A percentile compares a stretch with the other conserved stretches of the same genome.
Conservation (phyloP, 2,888 invertebrate genomes). For the Latheticus oryzae region DNA sequence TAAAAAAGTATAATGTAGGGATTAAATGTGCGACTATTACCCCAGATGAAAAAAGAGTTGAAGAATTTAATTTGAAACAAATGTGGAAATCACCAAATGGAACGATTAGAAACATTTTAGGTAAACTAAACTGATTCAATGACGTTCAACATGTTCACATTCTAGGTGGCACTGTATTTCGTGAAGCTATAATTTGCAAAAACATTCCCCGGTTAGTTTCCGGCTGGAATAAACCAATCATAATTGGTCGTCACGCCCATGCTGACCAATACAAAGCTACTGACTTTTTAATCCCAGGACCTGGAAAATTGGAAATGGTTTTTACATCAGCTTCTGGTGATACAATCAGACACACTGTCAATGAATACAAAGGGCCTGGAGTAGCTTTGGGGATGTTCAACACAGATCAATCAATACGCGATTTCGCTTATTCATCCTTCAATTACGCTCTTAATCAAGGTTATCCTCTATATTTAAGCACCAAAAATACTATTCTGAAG, state of each 20-base stretch:
- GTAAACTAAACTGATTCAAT: no score
- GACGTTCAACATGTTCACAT: constrained; percentile 59
- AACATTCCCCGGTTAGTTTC: constrained; percentile 96
- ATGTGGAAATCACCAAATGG: constrained; percentile 95
- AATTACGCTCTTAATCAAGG: constrained; percentile 86
- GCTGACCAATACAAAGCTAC: constrained; percentile 98
- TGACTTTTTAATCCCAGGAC: constrained; percentile 93
- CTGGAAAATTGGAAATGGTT: constrained; percentile 87
- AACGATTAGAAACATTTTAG: constrained; percentile 80
- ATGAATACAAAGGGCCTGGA: constrained; percentile 89
- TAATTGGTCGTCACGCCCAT: constrained; percentile 98
- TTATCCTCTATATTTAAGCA: constrained; percentile 93
- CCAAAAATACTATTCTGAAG: constrained; percentile 97
- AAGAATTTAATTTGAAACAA: constrained; percentile 87
- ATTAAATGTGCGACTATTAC: constrained; percentile 99
- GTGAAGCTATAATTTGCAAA: constrained; percentile 89
- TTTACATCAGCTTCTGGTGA: constrained; percentile 78
- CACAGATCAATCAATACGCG: constrained; percentile 92
- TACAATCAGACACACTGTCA: constrained; percentile 79
- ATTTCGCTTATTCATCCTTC: constrained; percentile 96
- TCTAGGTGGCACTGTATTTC: constrained; percentile 82
- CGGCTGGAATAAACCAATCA: constrained; percentile 96
- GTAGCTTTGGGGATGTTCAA: constrained; percentile 97
- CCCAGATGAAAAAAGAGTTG: constrained; percentile 95
- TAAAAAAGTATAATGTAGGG: constrained; percentile 97